Evolutionary conservation across 1,140 invertebrate species (phyloP), one percentile per base, ranked within the genome.

Genomic region (Meloidogyne chitwoodi): DNA sequence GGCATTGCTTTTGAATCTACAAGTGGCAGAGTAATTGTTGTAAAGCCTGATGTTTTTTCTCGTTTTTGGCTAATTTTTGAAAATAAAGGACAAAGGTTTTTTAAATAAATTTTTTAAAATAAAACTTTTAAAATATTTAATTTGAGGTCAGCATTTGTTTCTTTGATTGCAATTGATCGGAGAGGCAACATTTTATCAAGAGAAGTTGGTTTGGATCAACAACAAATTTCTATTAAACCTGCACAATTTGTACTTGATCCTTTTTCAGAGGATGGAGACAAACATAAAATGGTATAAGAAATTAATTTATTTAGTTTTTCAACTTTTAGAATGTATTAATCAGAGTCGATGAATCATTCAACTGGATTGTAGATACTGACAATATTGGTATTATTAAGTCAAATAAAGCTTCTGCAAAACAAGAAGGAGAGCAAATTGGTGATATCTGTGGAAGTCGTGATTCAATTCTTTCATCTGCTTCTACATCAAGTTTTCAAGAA

Each of bases 61-160:
- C 71, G 56, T 63, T 73, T 73, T 12, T 73, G 41, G 41, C 41
- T 73, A 38, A 64, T 63, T 29, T 73, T 73, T 64, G 71, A 73
- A 64, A 73, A 73, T 73, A 61, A 31, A 22, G 71, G 71, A 10
- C 71, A 73, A 31, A 73, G 71, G 71, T 73, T 11, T 48, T 73
- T 5, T 2, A 26, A 16, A 31, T 31, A 19, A 0, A 41, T 68
- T 68, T 44, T 29, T 44, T 26, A 11, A 41, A 61, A 56, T 48
- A n/a, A 24, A 6, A 24, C 1, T 64, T 69, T 70, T 70, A 38
- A 31, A 19, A 70, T 22, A 27, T 24, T n/a, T 27, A 12, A 14
- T 38, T 44, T 72, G 12, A 72, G 71, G 26, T 34, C 71, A 31
- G 41, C 48, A 10, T 73, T 56, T 22, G 56, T 73, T 8, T 27